A percentile compares a stretch with the other conserved stretches of the same genome.
Conservation (phyloP, 2,113 vertebrate species). For the Cyphomyrus plagiostoma region DNA sequence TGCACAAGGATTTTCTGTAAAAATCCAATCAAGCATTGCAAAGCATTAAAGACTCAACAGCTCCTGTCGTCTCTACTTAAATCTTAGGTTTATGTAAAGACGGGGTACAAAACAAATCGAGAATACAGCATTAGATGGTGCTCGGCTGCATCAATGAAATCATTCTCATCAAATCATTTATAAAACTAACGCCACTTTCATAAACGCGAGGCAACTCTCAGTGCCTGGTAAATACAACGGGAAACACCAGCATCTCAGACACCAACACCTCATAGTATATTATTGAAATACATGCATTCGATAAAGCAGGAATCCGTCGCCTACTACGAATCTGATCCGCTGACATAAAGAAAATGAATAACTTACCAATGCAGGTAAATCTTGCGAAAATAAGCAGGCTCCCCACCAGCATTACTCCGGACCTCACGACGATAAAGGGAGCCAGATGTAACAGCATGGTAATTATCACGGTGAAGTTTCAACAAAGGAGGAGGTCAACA, state of each 20-base stretch:
- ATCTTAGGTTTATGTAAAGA: not conserved
- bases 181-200: slow-evolving; percentile 1
- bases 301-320: not conserved
- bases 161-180: not conserved
- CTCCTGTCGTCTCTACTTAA: not conserved
- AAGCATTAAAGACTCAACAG: not conserved
- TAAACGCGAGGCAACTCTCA: not conserved
- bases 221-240: not conserved
- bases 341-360: slow-evolving; percentile 10
- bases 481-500: slow-evolving; percentile 28
- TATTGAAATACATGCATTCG: not conserved
- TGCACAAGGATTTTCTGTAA: not conserved
- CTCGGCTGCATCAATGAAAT: not conserved
- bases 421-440: slow-evolving; percentile 61
- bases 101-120: not conserved
- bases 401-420: slow-evolving; percentile 46
- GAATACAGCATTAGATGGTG: not conserved
- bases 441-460: slow-evolving; percentile 57
- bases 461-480: slow-evolving; percentile 45
- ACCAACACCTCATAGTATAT: not conserved
- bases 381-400: slow-evolving; percentile 47
- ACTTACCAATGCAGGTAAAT: slow-evolving; percentile 66
- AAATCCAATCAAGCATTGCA: not conserved
- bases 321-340: not conserved
- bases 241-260: not conserved